Evolutionary conservation across 2,797 vertebrate species (phyloP).

Genomic region (Heliangelus exortis): DNA sequence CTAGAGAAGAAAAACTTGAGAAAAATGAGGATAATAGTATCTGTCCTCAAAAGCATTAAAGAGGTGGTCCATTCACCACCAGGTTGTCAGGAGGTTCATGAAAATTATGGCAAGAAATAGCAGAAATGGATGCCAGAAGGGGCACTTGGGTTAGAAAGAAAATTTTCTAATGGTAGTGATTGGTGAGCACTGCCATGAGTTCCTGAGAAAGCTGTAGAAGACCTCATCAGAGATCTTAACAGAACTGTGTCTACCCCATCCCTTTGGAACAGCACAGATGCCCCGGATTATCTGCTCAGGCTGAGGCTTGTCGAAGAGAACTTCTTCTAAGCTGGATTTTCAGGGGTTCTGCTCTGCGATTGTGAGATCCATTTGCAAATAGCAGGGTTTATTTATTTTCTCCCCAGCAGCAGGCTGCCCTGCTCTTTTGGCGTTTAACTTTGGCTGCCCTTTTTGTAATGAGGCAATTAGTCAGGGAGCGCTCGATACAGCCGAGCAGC

Average conservation of each 20-base stretch:
- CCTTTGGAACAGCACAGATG: rapidly evolving
- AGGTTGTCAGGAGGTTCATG: not conserved
- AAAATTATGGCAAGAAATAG: not conserved
- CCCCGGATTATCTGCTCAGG: not conserved
- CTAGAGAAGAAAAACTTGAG: not conserved
- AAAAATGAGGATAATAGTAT: not conserved
- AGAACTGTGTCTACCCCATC: not conserved
- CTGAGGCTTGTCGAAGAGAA: not conserved
- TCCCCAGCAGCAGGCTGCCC: not conserved
- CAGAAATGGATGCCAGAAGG: not conserved
- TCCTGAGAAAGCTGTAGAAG: not conserved
- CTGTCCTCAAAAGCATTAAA: not conserved
- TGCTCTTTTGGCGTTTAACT: not conserved
- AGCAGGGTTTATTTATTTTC: not conserved
- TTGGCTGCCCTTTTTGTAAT: not conserved
- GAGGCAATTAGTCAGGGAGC: not conserved
- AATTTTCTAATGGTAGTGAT: not conserved
- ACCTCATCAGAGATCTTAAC: not conserved
- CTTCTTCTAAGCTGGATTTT: not conserved
- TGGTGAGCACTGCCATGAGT: not conserved
- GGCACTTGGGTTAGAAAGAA: not conserved
- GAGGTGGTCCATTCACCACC: not conserved
- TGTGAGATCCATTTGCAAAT: not conserved
- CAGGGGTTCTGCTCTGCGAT: not conserved
- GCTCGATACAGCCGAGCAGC: not conserved